Percentiles rank a stretch among this genome's conserved stretches.
These are phyloP conservation scores for Alces alces DNA, from an alignment of 2,113 vertebrate genomes.

Conservation along the genomic window DNA sequence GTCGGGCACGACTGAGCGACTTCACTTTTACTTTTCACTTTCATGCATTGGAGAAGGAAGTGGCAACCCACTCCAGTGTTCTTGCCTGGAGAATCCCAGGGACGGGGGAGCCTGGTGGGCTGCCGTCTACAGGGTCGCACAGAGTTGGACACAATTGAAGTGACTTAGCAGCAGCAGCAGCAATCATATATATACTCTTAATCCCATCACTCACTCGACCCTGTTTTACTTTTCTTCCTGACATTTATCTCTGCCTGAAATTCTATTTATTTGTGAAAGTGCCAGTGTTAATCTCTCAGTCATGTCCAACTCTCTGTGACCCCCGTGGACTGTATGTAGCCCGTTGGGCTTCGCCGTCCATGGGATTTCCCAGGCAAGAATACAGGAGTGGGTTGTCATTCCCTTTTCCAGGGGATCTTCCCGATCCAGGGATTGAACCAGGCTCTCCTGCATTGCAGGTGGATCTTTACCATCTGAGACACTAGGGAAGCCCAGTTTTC, in stretches of 20 bases:
- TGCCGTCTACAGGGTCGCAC: rapidly evolving
- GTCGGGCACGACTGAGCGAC: rapidly evolving
- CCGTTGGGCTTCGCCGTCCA: rapidly evolving
- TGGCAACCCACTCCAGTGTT: no score
- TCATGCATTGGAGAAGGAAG: no score
- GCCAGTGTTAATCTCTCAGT: not conserved
- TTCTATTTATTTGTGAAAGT: not conserved
- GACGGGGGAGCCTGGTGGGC: rapidly evolving
- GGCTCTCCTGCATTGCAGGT: not conserved
- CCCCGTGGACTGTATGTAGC: not conserved
- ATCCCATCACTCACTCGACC: not conserved
- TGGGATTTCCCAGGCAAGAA: not conserved
- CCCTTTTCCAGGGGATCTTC: not conserved
- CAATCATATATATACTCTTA: not conserved
- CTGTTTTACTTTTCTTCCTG: not conserved
- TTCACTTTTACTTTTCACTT: no score
- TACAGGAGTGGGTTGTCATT: not conserved
- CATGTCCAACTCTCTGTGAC: not conserved
- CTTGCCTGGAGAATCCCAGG: no score
- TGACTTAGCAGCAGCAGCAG: not conserved
- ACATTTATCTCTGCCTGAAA: not conserved
- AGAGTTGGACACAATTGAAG: rapidly evolving
- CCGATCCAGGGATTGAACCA: not conserved
- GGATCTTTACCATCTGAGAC: not conserved
- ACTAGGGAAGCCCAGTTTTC: not conserved